Percentiles rank a stretch among this genome's conserved stretches.
Conservation (phyloP, 1,140 invertebrate genomes). For the Aphis gossypii region DNA sequence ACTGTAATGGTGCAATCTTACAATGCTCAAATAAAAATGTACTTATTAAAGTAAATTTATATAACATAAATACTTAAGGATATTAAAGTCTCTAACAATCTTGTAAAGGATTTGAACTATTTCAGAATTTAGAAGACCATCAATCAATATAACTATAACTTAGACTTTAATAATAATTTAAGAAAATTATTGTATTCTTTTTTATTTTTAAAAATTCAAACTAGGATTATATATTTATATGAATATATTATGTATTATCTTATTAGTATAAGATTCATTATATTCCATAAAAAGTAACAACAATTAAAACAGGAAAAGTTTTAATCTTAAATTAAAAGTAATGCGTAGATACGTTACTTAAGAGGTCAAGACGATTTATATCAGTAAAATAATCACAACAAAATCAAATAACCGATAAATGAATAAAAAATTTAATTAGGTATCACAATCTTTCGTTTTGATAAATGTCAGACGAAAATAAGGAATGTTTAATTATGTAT, state of each 20-base stretch:
- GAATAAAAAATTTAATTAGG: background rate
- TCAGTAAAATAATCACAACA: background rate
- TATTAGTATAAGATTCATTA: background rate
- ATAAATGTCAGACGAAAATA: conserved; percentile 1
- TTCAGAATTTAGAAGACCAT: background rate
- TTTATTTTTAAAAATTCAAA: background rate
- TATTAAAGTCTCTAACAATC: background rate
- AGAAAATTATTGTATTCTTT: background rate
- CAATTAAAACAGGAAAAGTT: background rate
- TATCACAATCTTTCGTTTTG: background rate
- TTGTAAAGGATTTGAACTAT: background rate
- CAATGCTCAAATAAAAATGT: background rate
- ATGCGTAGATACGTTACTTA: background rate
- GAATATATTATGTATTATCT: no score
- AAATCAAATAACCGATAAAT: background rate
- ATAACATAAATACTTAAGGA: background rate
- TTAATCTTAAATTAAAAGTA: background rate
- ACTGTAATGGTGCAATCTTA: background rate
- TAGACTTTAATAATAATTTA: background rate
- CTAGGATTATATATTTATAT: no score
- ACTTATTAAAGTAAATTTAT: background rate
- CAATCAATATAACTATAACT: background rate
- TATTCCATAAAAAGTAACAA: background rate
- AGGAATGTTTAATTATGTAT: background rate
- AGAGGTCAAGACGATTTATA: background rate